Evolutionary conservation across 2,113 vertebrate genomes (phyloP), one percentile per base, ranked within the genome.

Genomic region (Loxodonta africana): DNA sequence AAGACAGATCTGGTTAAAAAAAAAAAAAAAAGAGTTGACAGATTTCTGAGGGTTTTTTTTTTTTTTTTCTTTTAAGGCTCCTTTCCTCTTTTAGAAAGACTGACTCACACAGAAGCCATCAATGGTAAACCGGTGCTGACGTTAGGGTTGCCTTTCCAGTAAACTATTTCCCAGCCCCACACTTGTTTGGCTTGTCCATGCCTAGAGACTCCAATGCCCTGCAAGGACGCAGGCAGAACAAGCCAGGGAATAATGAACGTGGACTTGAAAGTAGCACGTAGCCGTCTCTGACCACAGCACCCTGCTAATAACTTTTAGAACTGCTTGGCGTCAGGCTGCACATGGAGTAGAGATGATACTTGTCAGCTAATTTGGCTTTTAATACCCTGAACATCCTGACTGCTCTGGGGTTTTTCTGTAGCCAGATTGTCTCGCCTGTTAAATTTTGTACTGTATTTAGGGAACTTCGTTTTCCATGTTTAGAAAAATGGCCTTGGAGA

Each of bases 281-380:
- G 87, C 82, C 30, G 88, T 96, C 83, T 92, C 83, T 26, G 95
- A 94, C 84, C 92, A 63, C 65, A 73, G 18, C 0, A 2, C n/a
- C 96, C 69, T 51, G 63, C 96, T 98, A 97, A 97, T 97, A 97
- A 95, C 62, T 95, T 97, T 83, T 65, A 97, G 93, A 97, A 78
- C 94, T 85, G 94, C 77, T 98, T 96, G 84, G 85, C 95, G 46
- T 95, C 92, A 95, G 95, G 65, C 89, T 30, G 80, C 80, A 41
- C 81, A 7, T 15, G 23, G 63, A 95, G 53, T 86, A 85, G 97
- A 94, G 96, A 97, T 95, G 91, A 77, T 97, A 93, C 81, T 93
- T 94, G 96, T 98, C 98, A 95, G 94, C 91, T 98, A 95, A 98
- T 98, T 96, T 97, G 94, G 83, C 97, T 98, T 98, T 98, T 97